A percentile compares a stretch with the other conserved stretches of the same genome.
phyloP scores from a whole-genome alignment of 2,888 invertebrate species.

The Apodemia zela region DNA sequence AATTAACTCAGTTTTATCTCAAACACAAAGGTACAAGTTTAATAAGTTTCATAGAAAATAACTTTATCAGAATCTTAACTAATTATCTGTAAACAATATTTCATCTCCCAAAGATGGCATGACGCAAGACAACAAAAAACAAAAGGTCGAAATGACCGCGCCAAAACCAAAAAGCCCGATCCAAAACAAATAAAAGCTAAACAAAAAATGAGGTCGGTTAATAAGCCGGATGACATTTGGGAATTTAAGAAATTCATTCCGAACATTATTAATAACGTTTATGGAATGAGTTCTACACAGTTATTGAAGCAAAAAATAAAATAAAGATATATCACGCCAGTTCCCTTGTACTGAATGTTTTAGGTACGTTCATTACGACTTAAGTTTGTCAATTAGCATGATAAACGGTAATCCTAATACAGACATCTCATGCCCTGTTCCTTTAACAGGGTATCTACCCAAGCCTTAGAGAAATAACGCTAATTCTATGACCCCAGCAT shows the following conservation, averaged over 20 bases:
- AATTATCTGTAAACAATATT: constrained; percentile 78
- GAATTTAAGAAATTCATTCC: constrained; percentile 76
- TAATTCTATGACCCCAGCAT: too few species aligned
- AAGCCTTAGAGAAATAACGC: too few species aligned
- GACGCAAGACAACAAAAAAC: constrained; percentile 75
- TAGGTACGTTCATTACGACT: too few species aligned
- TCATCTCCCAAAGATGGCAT: constrained; percentile 67
- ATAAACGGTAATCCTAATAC: too few species aligned
- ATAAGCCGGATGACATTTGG: constrained; percentile 80
- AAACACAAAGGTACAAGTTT: constrained; percentile 17
- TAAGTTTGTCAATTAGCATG: too few species aligned
- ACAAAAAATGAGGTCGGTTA: constrained; percentile 77
- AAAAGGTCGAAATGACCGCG: constrained; percentile 73
- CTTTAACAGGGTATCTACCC: too few species aligned
- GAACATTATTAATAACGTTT: constrained; percentile 74
- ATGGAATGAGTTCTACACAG: constrained; percentile 49
- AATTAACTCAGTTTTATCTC: constrained; percentile 14
- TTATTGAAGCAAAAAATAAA: too few species aligned
- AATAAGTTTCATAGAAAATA: constrained; percentile 53
- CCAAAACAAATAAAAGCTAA: constrained; percentile 74
- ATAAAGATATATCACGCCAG: too few species aligned
- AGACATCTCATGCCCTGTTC: too few species aligned
- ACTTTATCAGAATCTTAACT: constrained; percentile 60
- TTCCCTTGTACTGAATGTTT: too few species aligned
- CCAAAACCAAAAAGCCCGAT: constrained; percentile 74